Conservation (phyloP, 2,113 vertebrate genomes). For the Myotis brandtii region DNA sequence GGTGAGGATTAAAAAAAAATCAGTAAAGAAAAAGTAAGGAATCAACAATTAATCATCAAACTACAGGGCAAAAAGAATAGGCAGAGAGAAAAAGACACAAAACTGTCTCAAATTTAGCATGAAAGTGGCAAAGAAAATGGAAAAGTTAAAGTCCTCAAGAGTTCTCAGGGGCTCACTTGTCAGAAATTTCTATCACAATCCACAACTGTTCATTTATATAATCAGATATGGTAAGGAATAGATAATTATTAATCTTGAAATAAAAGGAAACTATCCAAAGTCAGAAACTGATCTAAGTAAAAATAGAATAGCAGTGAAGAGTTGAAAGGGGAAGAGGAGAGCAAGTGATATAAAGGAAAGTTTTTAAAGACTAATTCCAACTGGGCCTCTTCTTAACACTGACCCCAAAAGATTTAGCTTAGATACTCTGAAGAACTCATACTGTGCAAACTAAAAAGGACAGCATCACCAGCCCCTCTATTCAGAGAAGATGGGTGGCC, state of each 20-base stretch:
- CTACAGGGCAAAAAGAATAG: background rate
- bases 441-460: background rate
- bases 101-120: constrained; percentile 18
- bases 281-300: constrained; percentile 58
- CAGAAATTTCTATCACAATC: constrained; percentile 48
- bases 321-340: constrained; percentile 56
- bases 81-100: background rate
- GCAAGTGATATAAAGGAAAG: background rate
- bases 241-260: constrained; percentile 58
- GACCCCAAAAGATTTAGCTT: background rate
- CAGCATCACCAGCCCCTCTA: background rate
- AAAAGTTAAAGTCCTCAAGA: constrained; percentile 57
- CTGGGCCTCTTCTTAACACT: background rate
- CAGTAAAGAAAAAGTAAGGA: background rate
- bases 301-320: constrained; percentile 53
- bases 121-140: constrained; percentile 24
- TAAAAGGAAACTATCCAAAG: constrained; percentile 65
- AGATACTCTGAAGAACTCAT: background rate
- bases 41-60: background rate
- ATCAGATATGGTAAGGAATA: constrained; percentile 66
- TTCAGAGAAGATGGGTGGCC: constrained; percentile 1
- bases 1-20: background rate
- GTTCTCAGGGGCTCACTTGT: constrained; percentile 52
- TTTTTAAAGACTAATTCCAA: background rate
- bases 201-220: constrained; percentile 53